Conservation (phyloP, 2,888 invertebrate genomes). For the Luffia ferchaultella region DNA sequence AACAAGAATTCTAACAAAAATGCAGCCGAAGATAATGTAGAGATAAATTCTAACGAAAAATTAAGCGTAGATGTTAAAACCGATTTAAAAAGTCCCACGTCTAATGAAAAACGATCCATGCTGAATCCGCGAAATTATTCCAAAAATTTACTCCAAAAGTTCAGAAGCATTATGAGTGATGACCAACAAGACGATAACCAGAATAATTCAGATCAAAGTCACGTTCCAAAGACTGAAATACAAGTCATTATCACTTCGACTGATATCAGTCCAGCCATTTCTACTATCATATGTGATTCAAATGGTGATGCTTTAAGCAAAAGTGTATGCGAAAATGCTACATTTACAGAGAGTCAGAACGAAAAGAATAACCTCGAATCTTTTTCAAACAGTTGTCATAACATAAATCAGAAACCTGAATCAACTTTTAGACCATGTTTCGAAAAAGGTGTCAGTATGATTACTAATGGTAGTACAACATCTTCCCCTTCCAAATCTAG, state of each 20-base stretch:
- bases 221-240: conserved; percentile 33
- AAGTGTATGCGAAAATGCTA: conserved; percentile 45
- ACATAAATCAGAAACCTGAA: conserved; percentile 36
- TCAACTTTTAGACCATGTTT: conserved; percentile 25
- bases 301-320: conserved; percentile 40
- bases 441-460: conserved; percentile 45
- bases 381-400: conserved; percentile 49
- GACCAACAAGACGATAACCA: conserved; percentile 44
- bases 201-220: conserved; percentile 19
- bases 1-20: conserved; percentile 41
- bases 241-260: conserved; percentile 49
- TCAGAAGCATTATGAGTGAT: conserved; percentile 57
- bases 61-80: conserved; percentile 38
- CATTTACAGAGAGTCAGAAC: conserved; percentile 41
- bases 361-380: conserved; percentile 46
- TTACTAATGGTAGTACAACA: conserved; percentile 30
- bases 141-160: conserved; percentile 53
- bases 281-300: conserved; percentile 27
- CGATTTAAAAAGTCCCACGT: conserved; percentile 43
- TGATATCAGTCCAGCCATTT: conserved; percentile 37
- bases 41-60: conserved; percentile 52
- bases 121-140: conserved; percentile 55
- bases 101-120: conserved; percentile 42
- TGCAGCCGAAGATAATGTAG: conserved; percentile 39
- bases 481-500: conserved; percentile 42